These are phyloP conservation scores for Corythornis cristatus DNA, from an alignment of 2,113 vertebrate species.

Conservation along the genomic window DNA sequence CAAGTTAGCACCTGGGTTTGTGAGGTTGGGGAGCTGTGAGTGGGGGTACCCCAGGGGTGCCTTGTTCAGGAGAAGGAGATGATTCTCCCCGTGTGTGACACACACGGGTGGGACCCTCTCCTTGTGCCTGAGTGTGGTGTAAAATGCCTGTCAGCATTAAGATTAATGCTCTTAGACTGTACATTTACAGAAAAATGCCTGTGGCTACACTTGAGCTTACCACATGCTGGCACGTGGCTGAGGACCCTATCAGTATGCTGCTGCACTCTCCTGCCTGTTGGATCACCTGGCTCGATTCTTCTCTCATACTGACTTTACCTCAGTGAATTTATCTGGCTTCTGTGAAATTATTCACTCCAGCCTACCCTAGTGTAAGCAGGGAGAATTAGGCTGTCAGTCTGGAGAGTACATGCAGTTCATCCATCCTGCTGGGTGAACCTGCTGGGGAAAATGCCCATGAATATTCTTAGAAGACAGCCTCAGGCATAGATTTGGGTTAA, in stretches of 20 bases:
- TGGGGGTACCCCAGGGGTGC: accelerated
- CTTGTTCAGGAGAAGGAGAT: background rate
- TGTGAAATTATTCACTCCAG: background rate
- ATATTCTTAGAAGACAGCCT: background rate
- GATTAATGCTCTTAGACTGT: background rate
- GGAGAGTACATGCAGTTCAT: background rate
- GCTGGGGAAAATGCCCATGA: background rate
- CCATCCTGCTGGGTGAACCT: background rate
- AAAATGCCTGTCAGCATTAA: background rate
- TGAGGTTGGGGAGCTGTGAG: background rate
- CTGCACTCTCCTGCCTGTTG: background rate
- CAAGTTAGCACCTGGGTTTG: background rate
- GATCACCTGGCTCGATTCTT: background rate
- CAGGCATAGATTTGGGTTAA: background rate
- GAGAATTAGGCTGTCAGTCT: background rate
- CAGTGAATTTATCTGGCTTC: background rate
- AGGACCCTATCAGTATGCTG: background rate
- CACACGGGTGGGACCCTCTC: background rate
- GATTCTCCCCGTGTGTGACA: background rate
- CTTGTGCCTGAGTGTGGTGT: accelerated
- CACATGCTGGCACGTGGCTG: background rate
- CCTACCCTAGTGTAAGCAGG: background rate
- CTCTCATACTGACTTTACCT: background rate
- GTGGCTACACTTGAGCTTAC: background rate
- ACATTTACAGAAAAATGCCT: background rate